Evolutionary conservation across 1,140 invertebrate genomes (phyloP), one percentile per base, ranked within the genome.

Genomic region (Oryctes rhinoceros): DNA sequence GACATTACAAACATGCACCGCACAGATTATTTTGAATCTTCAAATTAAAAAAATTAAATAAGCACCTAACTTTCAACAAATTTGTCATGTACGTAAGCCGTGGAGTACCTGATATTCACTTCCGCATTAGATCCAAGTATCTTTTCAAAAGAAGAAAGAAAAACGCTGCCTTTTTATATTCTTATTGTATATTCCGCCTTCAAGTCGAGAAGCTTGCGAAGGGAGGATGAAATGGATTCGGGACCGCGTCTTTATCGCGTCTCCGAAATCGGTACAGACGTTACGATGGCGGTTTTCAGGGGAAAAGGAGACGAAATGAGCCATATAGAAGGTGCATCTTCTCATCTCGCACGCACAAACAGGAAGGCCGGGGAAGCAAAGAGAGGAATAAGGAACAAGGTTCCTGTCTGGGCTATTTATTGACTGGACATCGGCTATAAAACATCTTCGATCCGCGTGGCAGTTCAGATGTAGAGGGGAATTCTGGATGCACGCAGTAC

Each of bases 401-500:
- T 18, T 71, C 65, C 65, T 30, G 59, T 62, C 76, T 79, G 76
- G 78, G 80, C 83, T 84, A 84, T 84, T 84, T 84, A 84, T 83
- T 84, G 83, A 84, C 83, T 84, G 83, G 83, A 83, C 83, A 84
- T 84, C 83, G 83, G 47, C 83, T 80, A 84, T 84, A 84, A 84
- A 84, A 84, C 83, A 84, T 84, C 83, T 81, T 80, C 78, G 81
- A 82, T 79, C 81, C 80, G 79, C 59, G 82, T 74, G 24, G 37
- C 7, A 5, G 47, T n/a, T n/a, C 18, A 3, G 59, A n/a, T 24
- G 18, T 24, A n/a, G n/a, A 59, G 15, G 13, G 53, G 53, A 15
- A 59, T 13, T 4, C 39, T 39, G 39, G 39, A 39, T 39, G 39
- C 39, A 39, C 7, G 7, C 39, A 39, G 39, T 39, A 39, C 39